phyloP scores from a whole-genome alignment of 1,140 invertebrate species.

The Cephus cinctus region DNA sequence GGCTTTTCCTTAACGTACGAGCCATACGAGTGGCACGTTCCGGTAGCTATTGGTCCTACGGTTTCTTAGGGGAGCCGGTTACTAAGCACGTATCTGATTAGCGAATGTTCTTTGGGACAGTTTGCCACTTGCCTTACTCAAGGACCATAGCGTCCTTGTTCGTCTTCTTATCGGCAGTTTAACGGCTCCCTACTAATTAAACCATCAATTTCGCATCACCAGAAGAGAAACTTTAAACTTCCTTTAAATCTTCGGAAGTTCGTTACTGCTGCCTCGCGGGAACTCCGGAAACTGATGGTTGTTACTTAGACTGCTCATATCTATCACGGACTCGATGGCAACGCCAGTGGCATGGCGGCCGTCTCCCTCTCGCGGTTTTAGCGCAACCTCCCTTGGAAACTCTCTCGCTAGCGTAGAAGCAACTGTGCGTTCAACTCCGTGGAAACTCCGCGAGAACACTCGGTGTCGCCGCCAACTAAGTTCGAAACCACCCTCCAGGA shows the following conservation, averaged over 20 bases:
- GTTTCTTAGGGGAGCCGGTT: constrained; percentile 16
- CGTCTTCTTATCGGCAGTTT: constrained; percentile 19
- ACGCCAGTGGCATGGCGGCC: not conserved
- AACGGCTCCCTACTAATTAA: constrained; percentile 32
- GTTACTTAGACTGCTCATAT: constrained; percentile 16
- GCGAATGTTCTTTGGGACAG: too few relatives aligned
- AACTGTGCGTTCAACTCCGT: constrained; percentile 23
- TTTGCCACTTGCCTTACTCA: too few relatives aligned
- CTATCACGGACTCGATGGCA: constrained; percentile 9
- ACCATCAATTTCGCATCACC: constrained; percentile 28
- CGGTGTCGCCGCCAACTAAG: constrained; percentile 47
- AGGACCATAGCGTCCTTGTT: too few relatives aligned
- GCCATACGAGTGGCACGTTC: not conserved
- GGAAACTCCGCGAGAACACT: constrained; percentile 38
- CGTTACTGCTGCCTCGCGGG: constrained; percentile 6
- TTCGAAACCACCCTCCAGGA: constrained; percentile 28
- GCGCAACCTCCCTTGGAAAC: not conserved
- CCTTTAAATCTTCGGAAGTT: constrained; percentile 12
- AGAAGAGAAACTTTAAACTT: constrained; percentile 8
- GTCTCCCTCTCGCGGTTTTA: constrained; percentile 8
- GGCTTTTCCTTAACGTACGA: constrained; percentile 2
- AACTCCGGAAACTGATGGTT: constrained; percentile 17
- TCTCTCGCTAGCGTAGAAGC: constrained; percentile 12
- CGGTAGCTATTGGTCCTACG: constrained; percentile 3
- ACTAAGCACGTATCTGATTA: too few relatives aligned